Conservation (phyloP, 2,113 vertebrate species). For the Callospermophilus lateralis region DNA sequence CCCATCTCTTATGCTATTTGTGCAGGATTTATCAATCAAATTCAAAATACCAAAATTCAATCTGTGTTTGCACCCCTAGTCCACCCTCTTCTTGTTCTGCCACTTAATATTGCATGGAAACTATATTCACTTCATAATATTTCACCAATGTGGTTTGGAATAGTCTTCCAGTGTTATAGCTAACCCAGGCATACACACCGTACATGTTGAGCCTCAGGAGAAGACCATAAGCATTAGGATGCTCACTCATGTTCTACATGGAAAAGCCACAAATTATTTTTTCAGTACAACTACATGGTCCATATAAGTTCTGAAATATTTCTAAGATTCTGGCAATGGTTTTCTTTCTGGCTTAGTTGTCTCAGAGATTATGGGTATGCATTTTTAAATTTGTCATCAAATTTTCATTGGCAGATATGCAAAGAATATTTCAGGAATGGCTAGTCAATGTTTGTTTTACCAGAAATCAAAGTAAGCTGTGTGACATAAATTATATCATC, state of each 20-base stretch:
- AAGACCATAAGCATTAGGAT: background rate
- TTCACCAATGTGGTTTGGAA: background rate
- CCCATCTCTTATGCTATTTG: background rate
- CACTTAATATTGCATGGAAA: background rate
- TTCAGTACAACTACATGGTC: background rate
- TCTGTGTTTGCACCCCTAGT: background rate
- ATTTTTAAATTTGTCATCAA: slow-evolving; percentile 58
- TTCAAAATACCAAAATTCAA: background rate
- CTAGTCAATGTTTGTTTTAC: slow-evolving; percentile 42
- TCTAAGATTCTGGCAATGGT: background rate
- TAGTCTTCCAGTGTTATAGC: background rate
- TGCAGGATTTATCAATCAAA: background rate
- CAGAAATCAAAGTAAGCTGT: slow-evolving; percentile 50
- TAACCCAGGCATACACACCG: background rate
- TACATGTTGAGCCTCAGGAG: background rate
- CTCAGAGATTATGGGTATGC: background rate
- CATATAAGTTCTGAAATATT: background rate
- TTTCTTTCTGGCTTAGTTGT: slow-evolving; percentile 18
- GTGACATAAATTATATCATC: slow-evolving; percentile 8
- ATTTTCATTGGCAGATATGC: slow-evolving; percentile 27
- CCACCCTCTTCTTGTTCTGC: background rate
- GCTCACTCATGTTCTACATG: background rate
- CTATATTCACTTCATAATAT: background rate
- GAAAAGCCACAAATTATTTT: background rate
- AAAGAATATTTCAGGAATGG: slow-evolving; percentile 1